Percentiles rank a stretch among this genome's conserved stretches.
These are phyloP conservation scores for Eudemis profundana DNA, from an alignment of 2,888 invertebrate species.

Conservation along the genomic window DNA sequence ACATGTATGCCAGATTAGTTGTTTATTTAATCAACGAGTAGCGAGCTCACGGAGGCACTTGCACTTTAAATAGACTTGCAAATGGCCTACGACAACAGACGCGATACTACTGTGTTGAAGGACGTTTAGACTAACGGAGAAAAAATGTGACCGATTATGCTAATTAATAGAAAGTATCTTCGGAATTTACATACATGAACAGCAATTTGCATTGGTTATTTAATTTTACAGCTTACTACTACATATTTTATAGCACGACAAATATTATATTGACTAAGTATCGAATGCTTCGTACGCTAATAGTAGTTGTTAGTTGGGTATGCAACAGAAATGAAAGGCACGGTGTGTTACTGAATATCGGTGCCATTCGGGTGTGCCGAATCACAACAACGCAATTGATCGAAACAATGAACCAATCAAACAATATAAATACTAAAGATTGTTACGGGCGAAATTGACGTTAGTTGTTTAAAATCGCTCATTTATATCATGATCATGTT, in stretches of 20 bases:
- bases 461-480: constrained; percentile 1
- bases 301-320: constrained; percentile 16
- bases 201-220: constrained; percentile 13
- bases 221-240: constrained; percentile 23
- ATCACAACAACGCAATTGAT: constrained; percentile 47
- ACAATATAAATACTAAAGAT: constrained; percentile 27
- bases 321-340: constrained; percentile 35
- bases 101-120: background rate
- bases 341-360: constrained; percentile 48
- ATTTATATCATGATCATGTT: no score
- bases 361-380: constrained; percentile 48
- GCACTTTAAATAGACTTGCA: constrained; percentile 31
- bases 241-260: constrained; percentile 8
- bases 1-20: constrained; percentile 22
- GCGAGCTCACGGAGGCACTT: constrained; percentile 25
- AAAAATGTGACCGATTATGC: constrained; percentile 28
- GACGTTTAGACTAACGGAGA: background rate
- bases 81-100: constrained; percentile 6
- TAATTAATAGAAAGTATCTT: constrained; percentile 36
- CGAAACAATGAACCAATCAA: constrained; percentile 28
- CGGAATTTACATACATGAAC: constrained; percentile 44
- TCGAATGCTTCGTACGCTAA: background rate
- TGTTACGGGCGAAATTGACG: background rate
- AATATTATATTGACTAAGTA: background rate
- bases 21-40: constrained; percentile 37